Evolutionary conservation across 2,797 vertebrate genomes (phyloP), one percentile per base, ranked within the genome.

Genomic region (Cossypha caffra): DNA sequence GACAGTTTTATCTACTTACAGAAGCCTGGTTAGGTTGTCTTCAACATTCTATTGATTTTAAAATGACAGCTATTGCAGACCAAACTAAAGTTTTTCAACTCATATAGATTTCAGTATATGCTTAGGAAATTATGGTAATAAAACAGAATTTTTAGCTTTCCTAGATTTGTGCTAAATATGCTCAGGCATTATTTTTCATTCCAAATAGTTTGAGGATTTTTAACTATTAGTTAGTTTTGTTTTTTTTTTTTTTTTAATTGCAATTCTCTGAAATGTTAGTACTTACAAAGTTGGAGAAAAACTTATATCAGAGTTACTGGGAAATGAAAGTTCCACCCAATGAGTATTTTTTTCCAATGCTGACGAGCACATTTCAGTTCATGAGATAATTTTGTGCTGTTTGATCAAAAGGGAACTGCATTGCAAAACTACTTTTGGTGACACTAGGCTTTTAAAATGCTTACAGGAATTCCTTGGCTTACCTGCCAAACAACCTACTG

Each of bases 331-430:
- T 95, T 86, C 57, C 54, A 80, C 84, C 75, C 92, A 71, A 3
- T 92, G 61, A 83, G 50, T 74, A 7, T 64, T 89, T 95, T 95
- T 92, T 92, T 88, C 88, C 88, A 75, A 2, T 68, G 86, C 86
- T 88, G 78, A 82, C 1, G 3, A 51, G 24, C 38, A n/a, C 31
- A 58, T n/a, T 82, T 78, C 85, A 50, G 63, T 77, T 87, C 64
- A n/a, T 87, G 75, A 91, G 86, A 91, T 84, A 79, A 89, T 74
- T 93, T 42, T 31, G 31, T 68, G 33, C 11, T 71, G 50, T 63
- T 90, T 85, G 57, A 82, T 89, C 28, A 62, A 42, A 57, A 69
- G 43, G 55, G 42, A 89, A 43, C 33, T 82, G 40, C 10, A 14
- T 73, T 92, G 50, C 28, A 86, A 52, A 92, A 64, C 38, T 72